Evolutionary conservation across 2,113 vertebrate genomes (phyloP).

Genomic region (Mohoua ochrocephala): DNA sequence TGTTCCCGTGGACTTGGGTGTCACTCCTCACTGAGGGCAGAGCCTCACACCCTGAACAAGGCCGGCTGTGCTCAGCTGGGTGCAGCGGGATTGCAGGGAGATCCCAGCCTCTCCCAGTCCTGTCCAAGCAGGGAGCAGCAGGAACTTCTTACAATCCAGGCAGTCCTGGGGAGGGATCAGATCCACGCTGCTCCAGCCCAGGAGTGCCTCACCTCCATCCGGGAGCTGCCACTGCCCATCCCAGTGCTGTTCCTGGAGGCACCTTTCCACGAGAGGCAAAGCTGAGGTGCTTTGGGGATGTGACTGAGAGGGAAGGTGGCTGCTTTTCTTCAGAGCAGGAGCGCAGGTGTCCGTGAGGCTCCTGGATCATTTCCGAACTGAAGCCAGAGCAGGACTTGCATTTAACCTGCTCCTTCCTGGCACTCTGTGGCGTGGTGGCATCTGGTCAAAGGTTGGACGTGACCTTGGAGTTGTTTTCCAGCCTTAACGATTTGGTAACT

Average conservation of each 20-base stretch:
- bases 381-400: not conserved
- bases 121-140: not conserved
- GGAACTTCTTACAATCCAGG: not conserved
- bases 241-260: not conserved
- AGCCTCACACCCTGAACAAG: fast-evolving
- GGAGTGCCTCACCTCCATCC: not conserved
- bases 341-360: fast-evolving
- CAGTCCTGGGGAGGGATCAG: not conserved
- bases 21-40: not conserved
- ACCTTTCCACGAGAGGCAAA: not conserved
- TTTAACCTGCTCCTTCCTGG: not conserved
- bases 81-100: not conserved
- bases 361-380: not conserved
- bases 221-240: not conserved
- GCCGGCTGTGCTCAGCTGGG: not conserved
- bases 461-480: not conserved
- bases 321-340: not conserved
- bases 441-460: not conserved
- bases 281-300: not conserved
- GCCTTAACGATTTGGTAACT: not conserved
- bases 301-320: not conserved
- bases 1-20: not conserved
- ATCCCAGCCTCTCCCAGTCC: not conserved
- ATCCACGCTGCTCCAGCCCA: not conserved
- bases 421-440: fast-evolving